Conservation (phyloP, 2,113 vertebrate species). For the Tragelaphus imberbis region DNA sequence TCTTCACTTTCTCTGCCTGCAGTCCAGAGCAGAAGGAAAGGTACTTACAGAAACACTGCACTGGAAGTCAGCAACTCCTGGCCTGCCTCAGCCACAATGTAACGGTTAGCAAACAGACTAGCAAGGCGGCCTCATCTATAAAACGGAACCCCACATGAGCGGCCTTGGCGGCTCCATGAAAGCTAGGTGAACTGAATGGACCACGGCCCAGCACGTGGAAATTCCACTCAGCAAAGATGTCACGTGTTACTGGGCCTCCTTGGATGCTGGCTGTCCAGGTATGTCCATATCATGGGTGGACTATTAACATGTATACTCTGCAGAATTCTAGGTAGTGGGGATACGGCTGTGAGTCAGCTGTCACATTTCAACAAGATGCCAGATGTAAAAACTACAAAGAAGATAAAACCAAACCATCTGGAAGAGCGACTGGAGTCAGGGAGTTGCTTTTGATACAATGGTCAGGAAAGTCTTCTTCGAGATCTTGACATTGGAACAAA, state of each 20-base stretch:
- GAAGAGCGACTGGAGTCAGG: neutral
- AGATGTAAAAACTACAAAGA: neutral
- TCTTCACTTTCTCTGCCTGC: neutral
- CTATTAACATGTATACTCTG: neutral
- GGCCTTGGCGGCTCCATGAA: neutral
- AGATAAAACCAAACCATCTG: neutral
- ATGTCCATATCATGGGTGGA: fast-evolving
- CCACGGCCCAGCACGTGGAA: fast-evolving
- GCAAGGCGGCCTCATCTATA: neutral
- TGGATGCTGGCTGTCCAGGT: neutral
- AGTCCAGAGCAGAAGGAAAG: neutral
- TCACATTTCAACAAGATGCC: neutral
- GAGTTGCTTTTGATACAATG: neutral
- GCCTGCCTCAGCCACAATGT: neutral
- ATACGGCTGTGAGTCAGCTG: neutral
- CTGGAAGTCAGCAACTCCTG: neutral
- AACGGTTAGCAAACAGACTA: neutral
- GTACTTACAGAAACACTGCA: neutral
- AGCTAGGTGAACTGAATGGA: neutral
- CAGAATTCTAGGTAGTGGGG: neutral
- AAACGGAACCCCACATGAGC: neutral
- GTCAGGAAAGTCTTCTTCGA: neutral
- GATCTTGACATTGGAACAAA: neutral
- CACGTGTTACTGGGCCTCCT: neutral
- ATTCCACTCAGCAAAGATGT: neutral